Percentiles rank a stretch among this genome's conserved stretches.
phyloP scores from a whole-genome alignment of 2,797 vertebrate genomes.

The Triplophysa yarkandensis region DNA sequence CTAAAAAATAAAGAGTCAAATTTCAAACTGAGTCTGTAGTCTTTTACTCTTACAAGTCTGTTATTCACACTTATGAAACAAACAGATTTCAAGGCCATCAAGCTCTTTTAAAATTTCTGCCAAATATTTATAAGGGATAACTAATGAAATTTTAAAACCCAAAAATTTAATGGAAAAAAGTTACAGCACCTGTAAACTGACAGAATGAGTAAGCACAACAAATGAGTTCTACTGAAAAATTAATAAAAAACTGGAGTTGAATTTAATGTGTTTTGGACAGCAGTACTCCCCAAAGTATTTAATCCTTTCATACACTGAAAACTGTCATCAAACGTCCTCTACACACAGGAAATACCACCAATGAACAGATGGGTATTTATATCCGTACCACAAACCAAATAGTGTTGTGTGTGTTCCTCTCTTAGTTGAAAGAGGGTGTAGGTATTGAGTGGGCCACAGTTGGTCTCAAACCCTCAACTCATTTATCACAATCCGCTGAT shows the following conservation, averaged over 20 bases:
- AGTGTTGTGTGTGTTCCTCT: constrained; percentile 38
- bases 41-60: too few species aligned
- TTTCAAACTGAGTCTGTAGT: background rate
- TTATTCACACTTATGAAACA: too few species aligned
- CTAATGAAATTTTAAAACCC: background rate
- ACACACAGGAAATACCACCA: constrained; percentile 34
- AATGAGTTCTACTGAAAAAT: too few species aligned
- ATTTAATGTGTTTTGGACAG: background rate
- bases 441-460: constrained; percentile 47
- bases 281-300: too few species aligned
- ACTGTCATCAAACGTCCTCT: background rate
- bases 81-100: background rate
- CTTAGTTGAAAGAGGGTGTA: constrained; percentile 7
- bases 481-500: constrained; percentile 61
- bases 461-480: constrained; percentile 49
- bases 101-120: background rate
- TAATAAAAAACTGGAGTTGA: constrained; percentile 12
- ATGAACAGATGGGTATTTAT: constrained; percentile 56
- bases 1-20: background rate
- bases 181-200: background rate
- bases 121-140: background rate
- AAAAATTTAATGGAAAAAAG: background rate
- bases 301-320: background rate
- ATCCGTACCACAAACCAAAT: constrained; percentile 38
- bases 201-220: too few species aligned